Evolutionary conservation across 2,888 invertebrate species (phyloP).

Genomic region (Netelia fuscicornis): DNA sequence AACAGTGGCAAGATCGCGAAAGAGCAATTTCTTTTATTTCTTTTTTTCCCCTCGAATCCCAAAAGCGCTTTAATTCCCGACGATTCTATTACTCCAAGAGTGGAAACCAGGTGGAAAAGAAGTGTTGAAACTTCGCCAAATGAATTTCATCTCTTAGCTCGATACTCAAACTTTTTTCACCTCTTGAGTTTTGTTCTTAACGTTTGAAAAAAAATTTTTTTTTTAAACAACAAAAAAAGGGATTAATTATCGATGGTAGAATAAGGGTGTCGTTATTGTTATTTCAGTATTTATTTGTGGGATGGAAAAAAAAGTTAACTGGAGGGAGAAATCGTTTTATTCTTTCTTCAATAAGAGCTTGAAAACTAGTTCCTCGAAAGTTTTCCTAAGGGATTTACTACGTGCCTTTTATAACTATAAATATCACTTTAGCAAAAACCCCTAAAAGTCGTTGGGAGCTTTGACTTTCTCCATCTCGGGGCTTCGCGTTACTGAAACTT

Average conservation of each 20-base stretch:
- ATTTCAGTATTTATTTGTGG: too few relatives aligned
- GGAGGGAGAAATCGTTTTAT: too few relatives aligned
- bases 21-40: slow-evolving; percentile 4
- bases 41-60: slow-evolving; percentile 14
- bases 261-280: too few relatives aligned
- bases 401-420: slow-evolving; percentile 21
- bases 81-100: slow-evolving; percentile 22
- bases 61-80: background rate
- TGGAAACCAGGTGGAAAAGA: background rate
- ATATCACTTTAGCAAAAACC: slow-evolving; percentile 10
- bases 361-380: background rate
- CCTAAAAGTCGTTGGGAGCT: slow-evolving; percentile 6
- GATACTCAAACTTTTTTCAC: slow-evolving; percentile 11
- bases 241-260: background rate
- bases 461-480: slow-evolving; percentile 3
- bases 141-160: slow-evolving; percentile 12
- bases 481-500: background rate
- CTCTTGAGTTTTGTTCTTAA: background rate
- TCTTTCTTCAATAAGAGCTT: too few relatives aligned
- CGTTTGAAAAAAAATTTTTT: background rate
- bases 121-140: slow-evolving; percentile 3
- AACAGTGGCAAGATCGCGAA: slow-evolving; percentile 11
- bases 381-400: background rate
- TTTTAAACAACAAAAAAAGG: background rate
- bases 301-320: too few relatives aligned